Evolutionary conservation across 2,888 invertebrate genomes (phyloP).

Genomic region (Sthenelais limicola): DNA sequence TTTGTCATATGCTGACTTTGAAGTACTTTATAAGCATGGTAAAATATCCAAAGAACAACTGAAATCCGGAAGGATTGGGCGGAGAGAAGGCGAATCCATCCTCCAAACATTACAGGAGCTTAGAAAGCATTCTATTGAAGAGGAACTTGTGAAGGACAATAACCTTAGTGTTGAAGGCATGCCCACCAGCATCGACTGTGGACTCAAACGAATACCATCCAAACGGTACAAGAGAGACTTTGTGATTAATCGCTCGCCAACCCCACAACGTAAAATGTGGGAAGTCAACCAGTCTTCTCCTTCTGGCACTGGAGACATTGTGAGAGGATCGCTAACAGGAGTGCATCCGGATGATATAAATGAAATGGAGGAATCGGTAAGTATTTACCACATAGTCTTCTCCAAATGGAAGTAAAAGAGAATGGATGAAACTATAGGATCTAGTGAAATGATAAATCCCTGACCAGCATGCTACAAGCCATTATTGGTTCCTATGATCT

Average conservation of each 20-base stretch:
- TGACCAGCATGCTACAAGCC: no score
- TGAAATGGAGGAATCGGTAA: slow-evolving; percentile 23
- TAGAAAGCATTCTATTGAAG: neutral
- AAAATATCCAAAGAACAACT: slow-evolving; percentile 41
- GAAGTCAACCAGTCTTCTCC: slow-evolving; percentile 15
- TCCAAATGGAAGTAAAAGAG: no score
- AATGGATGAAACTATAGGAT: no score
- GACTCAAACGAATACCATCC: slow-evolving; percentile 59
- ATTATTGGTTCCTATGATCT: no score
- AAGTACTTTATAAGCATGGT: slow-evolving; percentile 42
- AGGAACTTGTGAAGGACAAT: slow-evolving; percentile 4
- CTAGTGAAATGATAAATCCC: no score
- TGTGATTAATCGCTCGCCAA: slow-evolving; percentile 52
- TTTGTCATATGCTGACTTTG: slow-evolving; percentile 45
- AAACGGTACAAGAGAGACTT: slow-evolving; percentile 62
- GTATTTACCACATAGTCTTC: no score
- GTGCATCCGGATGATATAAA: neutral
- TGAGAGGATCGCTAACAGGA: neutral
- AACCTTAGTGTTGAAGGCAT: slow-evolving; percentile 36
- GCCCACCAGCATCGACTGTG: slow-evolving; percentile 51
- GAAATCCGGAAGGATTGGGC: slow-evolving; percentile 39
- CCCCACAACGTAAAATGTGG: slow-evolving; percentile 12
- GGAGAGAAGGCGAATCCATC: slow-evolving; percentile 26
- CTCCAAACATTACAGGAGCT: slow-evolving; percentile 28
- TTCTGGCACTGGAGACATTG: slow-evolving; percentile 4